Percentiles rank a stretch among this genome's conserved stretches.
These are phyloP conservation scores for Psammodynastes pulverulentus DNA, from an alignment of 2,113 vertebrate genomes.

Conservation along the genomic window DNA sequence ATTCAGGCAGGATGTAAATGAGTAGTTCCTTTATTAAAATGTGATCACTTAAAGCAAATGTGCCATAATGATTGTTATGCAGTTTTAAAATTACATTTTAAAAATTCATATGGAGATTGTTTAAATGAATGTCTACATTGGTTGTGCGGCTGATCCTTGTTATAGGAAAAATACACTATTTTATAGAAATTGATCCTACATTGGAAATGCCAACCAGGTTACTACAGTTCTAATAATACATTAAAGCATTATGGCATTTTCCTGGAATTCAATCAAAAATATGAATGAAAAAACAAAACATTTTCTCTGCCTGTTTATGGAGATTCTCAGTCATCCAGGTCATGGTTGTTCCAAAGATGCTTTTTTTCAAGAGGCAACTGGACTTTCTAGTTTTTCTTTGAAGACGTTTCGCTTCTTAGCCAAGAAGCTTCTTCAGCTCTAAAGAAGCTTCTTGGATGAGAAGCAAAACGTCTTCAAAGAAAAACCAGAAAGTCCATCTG, in stretches of 20 bases:
- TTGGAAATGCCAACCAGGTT: neutral
- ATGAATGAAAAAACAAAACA: neutral
- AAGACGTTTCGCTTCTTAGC: too few relatives aligned
- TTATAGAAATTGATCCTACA: neutral
- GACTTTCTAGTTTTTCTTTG: too few relatives aligned
- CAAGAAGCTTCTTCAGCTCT: too few relatives aligned
- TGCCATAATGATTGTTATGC: neutral
- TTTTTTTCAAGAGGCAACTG: too few relatives aligned
- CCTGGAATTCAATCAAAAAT: conserved; percentile 11
- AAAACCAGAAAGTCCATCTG: too few relatives aligned
- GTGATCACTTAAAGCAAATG: neutral
- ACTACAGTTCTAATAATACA: conserved; percentile 16
- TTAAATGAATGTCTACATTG: neutral
- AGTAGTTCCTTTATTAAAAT: neutral
- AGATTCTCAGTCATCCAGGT: too few relatives aligned
- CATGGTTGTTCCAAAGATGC: too few relatives aligned
- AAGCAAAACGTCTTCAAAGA: too few relatives aligned
- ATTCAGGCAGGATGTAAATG: neutral
- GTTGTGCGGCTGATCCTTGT: neutral
- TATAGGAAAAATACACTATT: neutral
- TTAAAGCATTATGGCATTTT: neutral
- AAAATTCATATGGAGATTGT: neutral
- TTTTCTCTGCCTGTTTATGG: neutral
- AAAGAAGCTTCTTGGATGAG: too few relatives aligned
- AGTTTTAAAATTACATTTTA: neutral